Base-by-base conservation (phyloP, 2,797 vertebrate species). In the Clarias laeviceps region DNA sequence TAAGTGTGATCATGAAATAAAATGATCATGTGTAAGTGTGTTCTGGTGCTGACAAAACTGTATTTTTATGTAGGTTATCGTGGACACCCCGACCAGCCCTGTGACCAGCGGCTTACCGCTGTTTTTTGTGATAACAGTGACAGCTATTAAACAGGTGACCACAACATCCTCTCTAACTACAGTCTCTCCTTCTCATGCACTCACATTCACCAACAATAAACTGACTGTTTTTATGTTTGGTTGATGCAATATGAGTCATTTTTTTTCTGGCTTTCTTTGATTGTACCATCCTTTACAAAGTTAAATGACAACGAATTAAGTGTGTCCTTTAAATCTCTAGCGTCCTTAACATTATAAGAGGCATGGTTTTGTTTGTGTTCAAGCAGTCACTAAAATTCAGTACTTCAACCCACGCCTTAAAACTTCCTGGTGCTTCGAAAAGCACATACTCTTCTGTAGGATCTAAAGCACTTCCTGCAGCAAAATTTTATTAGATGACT, bases 71-170 rank as follows among this genome's bases (percentile, higher is more conserved):
- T 56, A 99, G 98, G 97, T 99, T 91, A 99, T 98, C 90, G 98
- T 99, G 92, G 98, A 99, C 90, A 99, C 98, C 80, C 98, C 98
- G n/a, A 99, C 98, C 91, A 99, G 98, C 92, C 98, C 98, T 0
- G 96, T 99, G 91, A 99, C 98, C 89, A 99, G 98, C 72, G 98
- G 98, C 91, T 96, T 99, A 91, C 98, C 98, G 0, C 96, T 99
- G 91, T 99, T 99, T 94, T 99, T 99, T 92, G 98, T 99, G 88
- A 99, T 99, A 92, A 98, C 97, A 83, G 97, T 99, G 88, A 99
- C 98, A 8, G 98, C 98, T 84, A 96, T 99, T 90, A 99, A 99
- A 93, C 98, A 99, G 97, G 98, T 99, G 95, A 94, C 93, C 79
- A 45, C 24, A 2, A 17, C 18, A 22, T 18, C 24, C 24, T 40